Evolutionary conservation across 2,888 invertebrate species (phyloP).

Genomic region (Bombylius discolor): DNA sequence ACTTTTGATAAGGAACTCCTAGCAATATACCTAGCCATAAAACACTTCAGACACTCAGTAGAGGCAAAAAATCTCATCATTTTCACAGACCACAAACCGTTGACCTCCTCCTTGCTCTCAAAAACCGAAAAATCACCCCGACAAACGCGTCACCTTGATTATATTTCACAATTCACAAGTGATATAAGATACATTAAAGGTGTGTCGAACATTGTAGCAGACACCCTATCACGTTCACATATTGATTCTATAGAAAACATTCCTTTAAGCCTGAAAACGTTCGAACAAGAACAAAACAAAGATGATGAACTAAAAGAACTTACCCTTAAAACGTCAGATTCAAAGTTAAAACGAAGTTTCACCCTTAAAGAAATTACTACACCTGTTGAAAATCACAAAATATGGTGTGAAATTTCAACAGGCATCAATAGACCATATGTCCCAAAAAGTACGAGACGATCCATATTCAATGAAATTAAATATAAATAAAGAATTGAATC

Average conservation of each 20-base stretch:
- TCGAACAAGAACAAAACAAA: neutral
- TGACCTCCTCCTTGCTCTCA: neutral
- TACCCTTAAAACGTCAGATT: too few relatives aligned
- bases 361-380: too few relatives aligned
- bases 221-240: neutral
- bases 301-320: neutral
- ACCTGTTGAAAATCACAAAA: too few relatives aligned
- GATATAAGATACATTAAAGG: neutral
- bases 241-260: too few relatives aligned
- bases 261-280: neutral
- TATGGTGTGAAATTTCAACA: too few relatives aligned
- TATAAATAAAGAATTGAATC: neutral
- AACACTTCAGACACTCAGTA: neutral
- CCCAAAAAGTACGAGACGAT: too few relatives aligned
- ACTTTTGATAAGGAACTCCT: constrained; percentile 20
- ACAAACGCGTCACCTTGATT: neutral
- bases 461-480: neutral
- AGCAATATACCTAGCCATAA: constrained; percentile 16
- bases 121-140: neutral
- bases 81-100: neutral
- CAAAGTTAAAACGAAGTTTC: too few relatives aligned
- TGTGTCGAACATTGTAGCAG: neutral
- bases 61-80: neutral
- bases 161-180: neutral
- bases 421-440: neutral